Evolutionary conservation across 2,797 vertebrate species (phyloP), one percentile per base, ranked within the genome.

Genomic region (Sebastes trivittatus): DNA sequence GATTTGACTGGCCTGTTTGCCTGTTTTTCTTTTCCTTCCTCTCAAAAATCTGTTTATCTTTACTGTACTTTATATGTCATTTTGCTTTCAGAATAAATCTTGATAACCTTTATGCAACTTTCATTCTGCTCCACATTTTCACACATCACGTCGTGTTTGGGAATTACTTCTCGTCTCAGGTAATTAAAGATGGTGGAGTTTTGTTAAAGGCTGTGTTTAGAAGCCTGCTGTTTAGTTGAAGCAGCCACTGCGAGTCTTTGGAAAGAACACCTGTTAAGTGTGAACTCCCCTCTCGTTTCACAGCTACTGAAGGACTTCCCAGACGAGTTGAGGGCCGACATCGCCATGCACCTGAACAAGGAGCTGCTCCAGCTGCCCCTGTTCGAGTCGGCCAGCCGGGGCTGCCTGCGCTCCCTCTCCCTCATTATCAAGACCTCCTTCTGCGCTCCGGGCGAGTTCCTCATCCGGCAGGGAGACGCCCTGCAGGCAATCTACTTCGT

Each of bases 331-430:
- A 96, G 97, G 74, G 98, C 98, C 6, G 98, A 98, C 89, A 99
- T 98, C 86, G 97, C 97, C 81, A 99, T 98, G 97, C 96, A 99
- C 89, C 95, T 99, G 91, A 99, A 99, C 94, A 99, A 98, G 92
- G 98, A 98, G 92, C 97, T 99, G 88, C 94, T 99, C 6, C 97
- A 98, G 94, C 93, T 98, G 90, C 97, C 97, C 1, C 96, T 98
- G 66, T 99, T 99, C 0, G 97, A 97, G 91, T 97, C 97, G 30
- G 97, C 97, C 91, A 99, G 98, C 87, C 95, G 97, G 4, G 98
- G 98, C 63, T 99, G 98, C 90, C 97, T 99, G 92, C 97, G 98
- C 91, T 98, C 98, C 64, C 95, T 99, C 80, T 98, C 98, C 64
- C 96, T 98, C 87, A 98, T 98, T 92, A 99, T 99, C 92, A 98